Base-by-base conservation (phyloP, 2,113 vertebrate genomes). In the Bucco capensis region DNA sequence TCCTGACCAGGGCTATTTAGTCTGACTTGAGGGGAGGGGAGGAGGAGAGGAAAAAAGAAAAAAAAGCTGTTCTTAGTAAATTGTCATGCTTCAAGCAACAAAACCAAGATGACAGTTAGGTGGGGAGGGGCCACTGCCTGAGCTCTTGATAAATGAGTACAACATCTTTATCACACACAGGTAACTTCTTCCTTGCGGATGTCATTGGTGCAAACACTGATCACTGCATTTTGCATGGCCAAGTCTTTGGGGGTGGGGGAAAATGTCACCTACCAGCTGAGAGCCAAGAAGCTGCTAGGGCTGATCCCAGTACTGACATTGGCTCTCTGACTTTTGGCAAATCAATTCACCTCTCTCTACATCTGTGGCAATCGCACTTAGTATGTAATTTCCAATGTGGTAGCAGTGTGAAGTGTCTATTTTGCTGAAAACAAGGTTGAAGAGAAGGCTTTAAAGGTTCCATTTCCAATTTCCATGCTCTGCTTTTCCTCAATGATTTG, bases 11-110 rank as follows among this genome's bases (percentile, higher is more conserved):
- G 38, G 25, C 7, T 56, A 51, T 51, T 77, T 64, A 86, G n/a
- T 44, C n/a, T 67, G 40, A 83, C 19, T 51, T 44, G 19, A 14
- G 6, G 1, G 1, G 2, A 2, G 16, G 14, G 6, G 1, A 1
- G 2, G 2, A 2, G 2, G 1, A 19, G 1, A 46, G 37, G 54
- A 33, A 35, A 25, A 9, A 3, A 11, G 2, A 37, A 24, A 33
- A 27, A 18, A 51, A 24, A 1, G 0, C 3, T 37, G 5, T 35
- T 74, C 56, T 76, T 62, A 8, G 4, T 61, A 28, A 35, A 38
- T 1, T 50, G 19, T 40, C 54, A 75, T 24, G 22, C 19, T 83
- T 6, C 19, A n/a, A 88, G 53, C 44, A 78, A 74, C 60, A 77
- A 37, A 73, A 76, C 74, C n/a, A 94, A 33, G n/a, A 88, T 51